A percentile compares a stretch with the other conserved stretches of the same genome.
Conservation (phyloP, 2,113 vertebrate species). For the Boleophthalmus pectinirostris region DNA sequence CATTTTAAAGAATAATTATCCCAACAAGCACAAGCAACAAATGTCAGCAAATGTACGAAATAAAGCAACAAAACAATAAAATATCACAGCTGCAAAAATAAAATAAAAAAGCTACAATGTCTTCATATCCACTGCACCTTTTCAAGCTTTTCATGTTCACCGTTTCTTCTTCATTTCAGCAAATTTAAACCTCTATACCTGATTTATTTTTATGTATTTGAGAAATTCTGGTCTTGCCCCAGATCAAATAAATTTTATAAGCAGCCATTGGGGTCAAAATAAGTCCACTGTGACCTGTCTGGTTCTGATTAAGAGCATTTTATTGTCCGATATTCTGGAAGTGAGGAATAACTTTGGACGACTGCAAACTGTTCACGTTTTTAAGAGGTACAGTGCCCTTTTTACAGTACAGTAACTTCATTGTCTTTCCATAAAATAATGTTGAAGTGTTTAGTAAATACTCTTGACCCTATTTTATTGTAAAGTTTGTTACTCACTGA, state of each 20-base stretch:
- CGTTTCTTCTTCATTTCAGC: neutral
- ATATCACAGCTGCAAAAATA: neutral
- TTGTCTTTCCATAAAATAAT: neutral
- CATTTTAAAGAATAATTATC: neutral
- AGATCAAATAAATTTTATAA: no score
- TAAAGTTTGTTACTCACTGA: neutral
- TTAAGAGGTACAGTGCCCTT: no score
- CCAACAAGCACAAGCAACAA: neutral
- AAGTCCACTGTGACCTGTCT: no score
- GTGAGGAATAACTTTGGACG: no score
- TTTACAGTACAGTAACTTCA: neutral
- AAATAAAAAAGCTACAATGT: neutral
- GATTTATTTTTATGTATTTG: no score
- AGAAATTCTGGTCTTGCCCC: no score
- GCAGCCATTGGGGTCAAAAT: no score
- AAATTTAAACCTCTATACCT: neutral
- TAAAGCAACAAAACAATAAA: neutral
- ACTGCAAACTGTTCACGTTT: no score
- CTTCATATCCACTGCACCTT: neutral
- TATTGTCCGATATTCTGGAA: no score
- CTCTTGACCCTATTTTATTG: conserved; percentile 21
- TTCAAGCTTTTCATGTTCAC: neutral
- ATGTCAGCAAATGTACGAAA: neutral
- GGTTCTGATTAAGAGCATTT: no score
- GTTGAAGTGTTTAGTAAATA: neutral